A percentile compares a stretch with the other conserved stretches of the same genome.
Evolutionary conservation across 2,113 vertebrate species (phyloP).

Genomic region (Isichthys henryi): DNA sequence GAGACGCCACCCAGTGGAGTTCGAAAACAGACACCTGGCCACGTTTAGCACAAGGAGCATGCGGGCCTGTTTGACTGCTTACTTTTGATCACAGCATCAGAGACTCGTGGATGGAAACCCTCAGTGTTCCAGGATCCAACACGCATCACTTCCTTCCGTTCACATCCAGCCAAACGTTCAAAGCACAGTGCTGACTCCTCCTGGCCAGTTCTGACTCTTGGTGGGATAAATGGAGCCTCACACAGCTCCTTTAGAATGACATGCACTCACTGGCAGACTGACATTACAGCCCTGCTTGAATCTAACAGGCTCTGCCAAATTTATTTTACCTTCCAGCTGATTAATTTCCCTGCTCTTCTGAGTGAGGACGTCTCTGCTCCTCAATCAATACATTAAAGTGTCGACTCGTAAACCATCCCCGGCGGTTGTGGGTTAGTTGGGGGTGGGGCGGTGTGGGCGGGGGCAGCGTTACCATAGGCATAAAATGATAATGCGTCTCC

Average conservation of each 20-base stretch:
- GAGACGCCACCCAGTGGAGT: background rate
- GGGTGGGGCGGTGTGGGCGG: background rate
- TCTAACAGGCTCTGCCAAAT: background rate
- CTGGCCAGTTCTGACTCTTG: background rate
- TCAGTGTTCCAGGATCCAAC: background rate
- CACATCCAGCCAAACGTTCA: background rate
- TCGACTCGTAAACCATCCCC: constrained; percentile 23
- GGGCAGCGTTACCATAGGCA: background rate
- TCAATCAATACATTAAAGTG: constrained; percentile 25
- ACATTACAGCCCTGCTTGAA: background rate
- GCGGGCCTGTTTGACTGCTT: background rate
- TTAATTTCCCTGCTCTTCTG: constrained; percentile 15
- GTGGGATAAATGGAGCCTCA: background rate
- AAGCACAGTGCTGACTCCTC: background rate
- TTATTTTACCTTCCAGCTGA: constrained; percentile 12
- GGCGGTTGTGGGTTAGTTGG: background rate
- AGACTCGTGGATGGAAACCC: background rate
- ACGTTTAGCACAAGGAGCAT: background rate
- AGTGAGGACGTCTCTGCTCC: constrained; percentile 16
- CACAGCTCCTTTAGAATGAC: background rate
- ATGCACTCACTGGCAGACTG: background rate
- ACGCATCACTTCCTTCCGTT: background rate
- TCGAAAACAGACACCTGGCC: background rate
- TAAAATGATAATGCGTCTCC: background rate
- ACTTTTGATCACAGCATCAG: background rate